Conservation (phyloP, 2,888 invertebrate species). For the Limenitis camilla region DNA sequence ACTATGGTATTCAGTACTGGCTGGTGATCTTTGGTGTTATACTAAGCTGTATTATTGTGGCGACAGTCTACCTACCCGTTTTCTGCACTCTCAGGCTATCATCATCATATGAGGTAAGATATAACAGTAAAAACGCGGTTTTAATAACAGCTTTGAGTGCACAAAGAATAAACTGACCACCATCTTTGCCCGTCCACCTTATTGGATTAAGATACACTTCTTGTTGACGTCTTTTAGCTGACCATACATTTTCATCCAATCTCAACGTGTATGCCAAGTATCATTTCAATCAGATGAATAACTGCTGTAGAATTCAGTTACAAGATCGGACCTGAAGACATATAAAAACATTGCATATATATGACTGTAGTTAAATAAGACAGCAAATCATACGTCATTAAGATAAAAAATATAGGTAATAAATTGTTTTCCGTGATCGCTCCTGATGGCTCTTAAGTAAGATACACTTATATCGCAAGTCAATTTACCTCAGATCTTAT, state of each 20-base stretch:
- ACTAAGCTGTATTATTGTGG: slow-evolving; percentile 79
- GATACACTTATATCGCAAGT: slow-evolving; percentile 2
- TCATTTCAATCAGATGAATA: too few relatives aligned
- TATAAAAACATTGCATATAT: too few relatives aligned
- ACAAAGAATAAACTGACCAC: background rate
- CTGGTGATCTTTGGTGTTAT: slow-evolving; percentile 81
- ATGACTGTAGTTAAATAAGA: too few relatives aligned
- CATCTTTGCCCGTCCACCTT: too few relatives aligned
- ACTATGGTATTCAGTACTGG: slow-evolving; percentile 89
- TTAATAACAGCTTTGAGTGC: background rate
- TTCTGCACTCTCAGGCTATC: slow-evolving; percentile 83
- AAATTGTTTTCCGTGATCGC: background rate
- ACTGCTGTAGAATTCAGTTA: too few relatives aligned
- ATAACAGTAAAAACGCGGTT: too few relatives aligned
- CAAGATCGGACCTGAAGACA: too few relatives aligned
- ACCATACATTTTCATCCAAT: too few relatives aligned
- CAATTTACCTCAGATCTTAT: slow-evolving; percentile 27
- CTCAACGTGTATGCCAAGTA: too few relatives aligned
- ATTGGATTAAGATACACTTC: too few relatives aligned
- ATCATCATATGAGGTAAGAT: slow-evolving; percentile 86
- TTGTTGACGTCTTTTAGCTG: too few relatives aligned
- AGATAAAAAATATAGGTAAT: background rate
- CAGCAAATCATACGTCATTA: background rate
- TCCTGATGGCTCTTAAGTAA: background rate
- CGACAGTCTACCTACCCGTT: slow-evolving; percentile 85